Conservation (phyloP, 2,113 vertebrate genomes). For the Pangasianodon gigas region DNA sequence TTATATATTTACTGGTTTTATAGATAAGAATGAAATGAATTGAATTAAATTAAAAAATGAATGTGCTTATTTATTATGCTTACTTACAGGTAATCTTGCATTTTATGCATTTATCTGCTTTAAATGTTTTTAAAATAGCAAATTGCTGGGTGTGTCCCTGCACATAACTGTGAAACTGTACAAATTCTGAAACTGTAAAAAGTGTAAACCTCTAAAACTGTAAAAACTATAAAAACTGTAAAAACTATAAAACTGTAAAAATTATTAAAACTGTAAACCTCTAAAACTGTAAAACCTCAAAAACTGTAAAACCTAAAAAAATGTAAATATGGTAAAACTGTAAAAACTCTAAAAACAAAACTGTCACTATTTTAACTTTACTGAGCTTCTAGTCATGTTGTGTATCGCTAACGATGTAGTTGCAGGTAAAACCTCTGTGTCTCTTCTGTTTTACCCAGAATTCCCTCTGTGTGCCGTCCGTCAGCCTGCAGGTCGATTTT, state of each 20-base stretch:
- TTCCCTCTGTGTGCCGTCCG: background rate
- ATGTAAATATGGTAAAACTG: too few species aligned
- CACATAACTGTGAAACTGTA: background rate
- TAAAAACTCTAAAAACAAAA: background rate
- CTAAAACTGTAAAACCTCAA: background rate
- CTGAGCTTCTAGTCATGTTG: background rate
- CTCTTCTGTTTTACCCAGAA: background rate
- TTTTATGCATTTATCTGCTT: too few species aligned
- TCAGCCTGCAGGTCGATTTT: constrained; percentile 2
- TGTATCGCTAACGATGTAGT: background rate
- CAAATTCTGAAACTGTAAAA: background rate
- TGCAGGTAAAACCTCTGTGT: background rate
- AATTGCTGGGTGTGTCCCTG: too few species aligned
- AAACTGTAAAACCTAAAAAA: too few species aligned
- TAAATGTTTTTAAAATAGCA: too few species aligned
- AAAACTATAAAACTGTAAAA: background rate
- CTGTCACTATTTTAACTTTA: background rate
- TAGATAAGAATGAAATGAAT: too few species aligned
- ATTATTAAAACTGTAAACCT: too few species aligned
- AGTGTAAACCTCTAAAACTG: background rate
- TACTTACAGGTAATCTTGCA: too few species aligned
- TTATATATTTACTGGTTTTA: too few species aligned
- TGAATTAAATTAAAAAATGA: too few species aligned
- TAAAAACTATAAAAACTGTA: too few species aligned
- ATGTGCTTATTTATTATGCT: too few species aligned